Conservation (phyloP, 2,888 invertebrate genomes). For the Elegia similella region DNA sequence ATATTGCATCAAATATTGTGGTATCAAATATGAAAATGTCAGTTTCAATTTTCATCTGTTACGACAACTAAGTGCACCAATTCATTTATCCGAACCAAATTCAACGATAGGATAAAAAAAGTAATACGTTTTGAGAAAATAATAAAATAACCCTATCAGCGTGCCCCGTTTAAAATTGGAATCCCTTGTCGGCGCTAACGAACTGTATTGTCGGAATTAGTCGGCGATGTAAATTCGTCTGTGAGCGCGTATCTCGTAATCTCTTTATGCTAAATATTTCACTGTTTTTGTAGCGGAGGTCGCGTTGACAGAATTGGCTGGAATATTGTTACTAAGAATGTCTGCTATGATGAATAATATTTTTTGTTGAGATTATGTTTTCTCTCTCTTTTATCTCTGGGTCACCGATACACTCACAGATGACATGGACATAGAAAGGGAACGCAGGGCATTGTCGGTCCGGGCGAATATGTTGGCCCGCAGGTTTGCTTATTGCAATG, state of each 20-base stretch:
- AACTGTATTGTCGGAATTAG: constrained; percentile 10
- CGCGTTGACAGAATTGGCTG: neutral
- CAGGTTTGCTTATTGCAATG: too few species aligned
- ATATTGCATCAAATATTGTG: too few species aligned
- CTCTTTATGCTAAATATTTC: constrained; percentile 11
- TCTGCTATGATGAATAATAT: neutral
- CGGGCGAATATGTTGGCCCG: too few species aligned
- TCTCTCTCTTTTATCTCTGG: too few species aligned
- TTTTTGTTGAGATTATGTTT: neutral
- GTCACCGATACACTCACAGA: too few species aligned
- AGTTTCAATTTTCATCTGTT: too few species aligned
- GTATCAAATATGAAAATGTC: too few species aligned
- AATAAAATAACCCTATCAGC: constrained; percentile 6
- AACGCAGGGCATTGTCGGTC: too few species aligned
- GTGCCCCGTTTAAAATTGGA: neutral
- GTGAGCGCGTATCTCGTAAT: neutral
- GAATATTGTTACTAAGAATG: neutral
- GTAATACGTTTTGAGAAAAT: neutral
- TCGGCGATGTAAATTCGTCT: neutral
- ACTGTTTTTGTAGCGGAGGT: constrained; percentile 2
- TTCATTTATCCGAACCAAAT: too few species aligned
- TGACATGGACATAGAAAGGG: too few species aligned
- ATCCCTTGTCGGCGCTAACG: constrained; percentile 7
- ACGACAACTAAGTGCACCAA: too few species aligned
- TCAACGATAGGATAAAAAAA: neutral